These are phyloP conservation scores for Mechanitis messenoides DNA, from an alignment of 2,888 invertebrate species.

Conservation along the genomic window DNA sequence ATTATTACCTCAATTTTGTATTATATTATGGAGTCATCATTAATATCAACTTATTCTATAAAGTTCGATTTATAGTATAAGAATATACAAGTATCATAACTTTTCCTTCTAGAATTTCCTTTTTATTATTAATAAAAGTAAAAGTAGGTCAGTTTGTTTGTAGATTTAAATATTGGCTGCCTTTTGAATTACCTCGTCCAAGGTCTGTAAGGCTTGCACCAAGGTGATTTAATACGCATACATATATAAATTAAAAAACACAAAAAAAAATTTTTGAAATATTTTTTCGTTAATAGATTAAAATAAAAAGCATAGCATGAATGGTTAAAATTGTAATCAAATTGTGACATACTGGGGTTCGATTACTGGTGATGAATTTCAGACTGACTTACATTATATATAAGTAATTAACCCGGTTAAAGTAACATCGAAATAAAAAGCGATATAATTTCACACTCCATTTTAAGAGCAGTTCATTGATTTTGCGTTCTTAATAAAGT, in stretches of 20 bases:
- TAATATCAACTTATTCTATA: no score
- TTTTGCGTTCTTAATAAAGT: constrained; percentile 18
- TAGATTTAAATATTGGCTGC: constrained; percentile 29
- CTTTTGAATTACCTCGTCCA: constrained; percentile 32
- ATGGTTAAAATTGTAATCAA: no score
- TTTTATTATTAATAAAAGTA: constrained; percentile 19
- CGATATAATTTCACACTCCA: constrained; percentile 6
- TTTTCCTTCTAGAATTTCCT: background rate
- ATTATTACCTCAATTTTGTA: no score
- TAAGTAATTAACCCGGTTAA: no score
- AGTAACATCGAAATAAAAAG: no score
- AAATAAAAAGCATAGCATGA: no score
- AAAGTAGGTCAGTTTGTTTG: constrained; percentile 32
- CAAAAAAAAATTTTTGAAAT: background rate
- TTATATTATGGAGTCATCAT: no score
- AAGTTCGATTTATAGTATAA: no score
- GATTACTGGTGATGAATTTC: no score
- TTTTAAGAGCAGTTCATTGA: constrained; percentile 13
- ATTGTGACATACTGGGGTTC: no score
- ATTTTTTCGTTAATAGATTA: background rate
- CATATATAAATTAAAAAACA: background rate
- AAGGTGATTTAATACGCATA: background rate
- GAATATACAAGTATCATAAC: no score
- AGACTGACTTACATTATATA: no score
- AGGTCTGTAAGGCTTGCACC: constrained; percentile 28